Evolutionary conservation across 2,888 invertebrate genomes (phyloP).

Genomic region (Blera fallax): DNA sequence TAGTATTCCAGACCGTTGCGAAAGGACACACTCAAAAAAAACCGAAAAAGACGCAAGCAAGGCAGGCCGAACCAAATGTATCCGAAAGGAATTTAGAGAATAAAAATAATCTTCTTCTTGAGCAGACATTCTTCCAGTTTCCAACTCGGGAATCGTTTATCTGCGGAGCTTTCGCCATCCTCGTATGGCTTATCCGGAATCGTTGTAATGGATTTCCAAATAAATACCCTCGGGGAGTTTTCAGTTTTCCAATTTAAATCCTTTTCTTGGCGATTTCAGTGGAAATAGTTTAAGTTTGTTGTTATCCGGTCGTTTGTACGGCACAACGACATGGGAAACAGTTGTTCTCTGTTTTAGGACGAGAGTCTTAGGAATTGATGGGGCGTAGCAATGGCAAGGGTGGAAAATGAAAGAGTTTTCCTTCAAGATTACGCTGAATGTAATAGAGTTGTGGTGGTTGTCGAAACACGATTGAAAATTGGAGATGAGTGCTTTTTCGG

Average conservation of each 20-base stretch:
- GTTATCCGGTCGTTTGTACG: slow-evolving; percentile 45
- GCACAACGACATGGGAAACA: slow-evolving; percentile 16
- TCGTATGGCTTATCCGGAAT: slow-evolving; percentile 71
- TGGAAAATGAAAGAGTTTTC: neutral
- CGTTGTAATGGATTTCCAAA: slow-evolving; percentile 72
- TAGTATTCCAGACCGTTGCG: slow-evolving; percentile 29
- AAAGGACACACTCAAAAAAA: neutral
- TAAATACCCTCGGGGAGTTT: slow-evolving; percentile 70
- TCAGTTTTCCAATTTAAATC: slow-evolving; percentile 73
- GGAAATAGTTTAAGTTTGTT: slow-evolving; percentile 70
- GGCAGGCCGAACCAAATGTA: too few relatives aligned
- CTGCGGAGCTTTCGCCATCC: slow-evolving; percentile 65
- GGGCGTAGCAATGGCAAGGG: slow-evolving; percentile 29
- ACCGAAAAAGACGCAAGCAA: slow-evolving; percentile 8
- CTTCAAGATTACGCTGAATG: slow-evolving; percentile 23
- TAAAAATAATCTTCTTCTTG: slow-evolving; percentile 45
- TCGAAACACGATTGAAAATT: slow-evolving; percentile 58
- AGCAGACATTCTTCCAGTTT: slow-evolving; percentile 24
- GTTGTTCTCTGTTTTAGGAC: neutral
- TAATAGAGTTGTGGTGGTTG: slow-evolving; percentile 63
- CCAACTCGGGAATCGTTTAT: slow-evolving; percentile 51
- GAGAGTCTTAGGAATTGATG: slow-evolving; percentile 41
- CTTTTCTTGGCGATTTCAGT: slow-evolving; percentile 69
- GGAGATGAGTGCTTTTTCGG: slow-evolving; percentile 35
- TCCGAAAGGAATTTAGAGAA: slow-evolving; percentile 29